Conservation (phyloP, 2,888 invertebrate genomes). For the Ophioninae sp. region DNA sequence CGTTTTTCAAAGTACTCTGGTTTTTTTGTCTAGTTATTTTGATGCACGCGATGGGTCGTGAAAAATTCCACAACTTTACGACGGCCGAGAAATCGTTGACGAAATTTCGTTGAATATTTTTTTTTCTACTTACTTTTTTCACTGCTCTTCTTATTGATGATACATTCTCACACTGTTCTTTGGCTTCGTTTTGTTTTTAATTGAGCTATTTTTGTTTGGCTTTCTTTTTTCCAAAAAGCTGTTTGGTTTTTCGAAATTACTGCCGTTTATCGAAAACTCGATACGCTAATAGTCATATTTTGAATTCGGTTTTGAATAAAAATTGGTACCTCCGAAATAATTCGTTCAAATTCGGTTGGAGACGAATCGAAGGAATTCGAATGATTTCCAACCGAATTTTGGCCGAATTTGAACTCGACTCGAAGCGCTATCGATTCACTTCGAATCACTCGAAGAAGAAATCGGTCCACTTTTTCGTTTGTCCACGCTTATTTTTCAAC, state of each 20-base stretch:
- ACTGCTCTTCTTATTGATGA: not conserved
- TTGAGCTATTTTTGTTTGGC: too few relatives aligned
- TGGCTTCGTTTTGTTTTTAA: too few relatives aligned
- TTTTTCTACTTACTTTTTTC: not conserved
- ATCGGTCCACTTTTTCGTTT: not conserved
- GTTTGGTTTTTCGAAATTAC: too few relatives aligned
- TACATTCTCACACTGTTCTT: not conserved
- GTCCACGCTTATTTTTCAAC: not conserved
- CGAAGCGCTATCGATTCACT: not conserved
- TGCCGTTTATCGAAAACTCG: too few relatives aligned
- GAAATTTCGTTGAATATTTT: not conserved
- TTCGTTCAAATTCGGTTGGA: too few relatives aligned
- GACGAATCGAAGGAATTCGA: not conserved
- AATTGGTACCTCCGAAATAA: too few relatives aligned
- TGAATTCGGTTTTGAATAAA: too few relatives aligned
- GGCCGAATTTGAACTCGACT: not conserved
- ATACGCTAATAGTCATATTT: too few relatives aligned
- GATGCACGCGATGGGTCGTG: constrained; percentile 10
- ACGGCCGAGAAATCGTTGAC: not conserved
- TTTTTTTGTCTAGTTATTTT: not conserved
- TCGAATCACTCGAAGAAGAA: not conserved
- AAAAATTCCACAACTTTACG: constrained; percentile 6
- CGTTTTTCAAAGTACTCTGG: not conserved
- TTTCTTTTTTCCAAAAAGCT: too few relatives aligned
- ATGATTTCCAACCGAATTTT: not conserved